These are phyloP conservation scores for Drosophila setosimentum DNA, from an alignment of 2,888 invertebrate species.

Conservation along the genomic window DNA sequence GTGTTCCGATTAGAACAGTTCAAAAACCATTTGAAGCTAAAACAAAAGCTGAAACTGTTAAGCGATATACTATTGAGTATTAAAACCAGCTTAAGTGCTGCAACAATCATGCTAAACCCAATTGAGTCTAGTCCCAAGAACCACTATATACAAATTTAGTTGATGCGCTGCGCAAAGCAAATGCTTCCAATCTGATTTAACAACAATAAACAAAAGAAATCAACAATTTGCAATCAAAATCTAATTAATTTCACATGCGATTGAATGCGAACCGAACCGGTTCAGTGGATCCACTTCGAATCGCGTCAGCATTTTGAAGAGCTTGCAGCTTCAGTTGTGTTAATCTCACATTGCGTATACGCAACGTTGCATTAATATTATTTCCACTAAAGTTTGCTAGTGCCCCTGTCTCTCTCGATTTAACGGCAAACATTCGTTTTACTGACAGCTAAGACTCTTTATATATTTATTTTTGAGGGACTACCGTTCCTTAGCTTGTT, in stretches of 20 bases:
- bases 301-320: not conserved
- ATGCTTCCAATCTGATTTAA: not conserved
- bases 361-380: not conserved
- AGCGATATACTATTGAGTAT: not conserved
- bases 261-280: not conserved
- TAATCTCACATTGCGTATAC: slow-evolving; percentile 46
- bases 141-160: not conserved
- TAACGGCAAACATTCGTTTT: slow-evolving; percentile 72
- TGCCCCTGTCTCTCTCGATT: slow-evolving; percentile 6
- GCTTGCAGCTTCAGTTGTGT: not conserved
- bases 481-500: not conserved
- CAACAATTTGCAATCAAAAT: not conserved
- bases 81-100: not conserved
- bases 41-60: too few relatives aligned
- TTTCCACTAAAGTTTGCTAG: not conserved
- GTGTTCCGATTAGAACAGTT: not conserved
- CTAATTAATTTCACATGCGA: not conserved
- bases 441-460: slow-evolving; percentile 41
- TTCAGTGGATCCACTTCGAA: slow-evolving; percentile 10
- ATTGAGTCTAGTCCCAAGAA: not conserved
- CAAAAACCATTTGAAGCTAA: not conserved
- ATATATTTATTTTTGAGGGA: not conserved
- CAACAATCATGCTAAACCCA: not conserved
- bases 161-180: not conserved
- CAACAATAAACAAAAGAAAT: not conserved